These are phyloP conservation scores for Rhagoletis pomonella DNA, from an alignment of 1,140 invertebrate species.

Conservation along the genomic window DNA sequence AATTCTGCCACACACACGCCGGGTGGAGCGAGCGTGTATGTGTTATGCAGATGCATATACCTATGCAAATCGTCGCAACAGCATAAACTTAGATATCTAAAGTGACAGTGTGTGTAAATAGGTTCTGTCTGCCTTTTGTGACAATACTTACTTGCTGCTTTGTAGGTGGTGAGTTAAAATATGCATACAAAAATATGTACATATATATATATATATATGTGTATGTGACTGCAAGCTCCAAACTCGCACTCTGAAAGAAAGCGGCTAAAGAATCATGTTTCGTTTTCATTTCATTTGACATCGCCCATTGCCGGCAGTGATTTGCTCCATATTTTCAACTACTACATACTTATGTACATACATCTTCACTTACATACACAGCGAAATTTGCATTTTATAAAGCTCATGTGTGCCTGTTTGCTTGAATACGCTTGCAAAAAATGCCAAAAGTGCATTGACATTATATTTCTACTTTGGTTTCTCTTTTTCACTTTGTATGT, in stretches of 20 bases:
- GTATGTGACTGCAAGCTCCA: not conserved
- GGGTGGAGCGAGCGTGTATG: too few relatives aligned
- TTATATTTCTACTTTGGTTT: not conserved
- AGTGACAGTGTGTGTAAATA: not conserved
- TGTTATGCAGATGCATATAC: not conserved
- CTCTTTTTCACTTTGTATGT: not conserved
- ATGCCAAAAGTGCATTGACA: constrained; percentile 26
- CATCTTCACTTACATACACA: not conserved
- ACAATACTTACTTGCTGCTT: not conserved
- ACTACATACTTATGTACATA: not conserved
- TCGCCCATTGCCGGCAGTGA: constrained; percentile 8
- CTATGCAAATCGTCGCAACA: constrained; percentile 1
- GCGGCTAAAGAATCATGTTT: not conserved
- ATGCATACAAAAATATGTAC: not conserved
- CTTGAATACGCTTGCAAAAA: not conserved
- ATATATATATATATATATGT: not conserved
- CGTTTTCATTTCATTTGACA: constrained; percentile 19
- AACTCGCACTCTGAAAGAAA: not conserved
- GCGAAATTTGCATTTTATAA: not conserved
- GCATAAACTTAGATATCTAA: not conserved
- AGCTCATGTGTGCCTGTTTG: not conserved
- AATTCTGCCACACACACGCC: not conserved
- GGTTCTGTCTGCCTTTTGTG: not conserved
- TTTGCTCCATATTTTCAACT: not conserved
- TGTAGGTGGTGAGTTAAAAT: not conserved